Percentiles rank a stretch among this genome's conserved stretches.
Evolutionary conservation across 2,113 vertebrate genomes (phyloP).

Genomic region (Synodontis membranacea): DNA sequence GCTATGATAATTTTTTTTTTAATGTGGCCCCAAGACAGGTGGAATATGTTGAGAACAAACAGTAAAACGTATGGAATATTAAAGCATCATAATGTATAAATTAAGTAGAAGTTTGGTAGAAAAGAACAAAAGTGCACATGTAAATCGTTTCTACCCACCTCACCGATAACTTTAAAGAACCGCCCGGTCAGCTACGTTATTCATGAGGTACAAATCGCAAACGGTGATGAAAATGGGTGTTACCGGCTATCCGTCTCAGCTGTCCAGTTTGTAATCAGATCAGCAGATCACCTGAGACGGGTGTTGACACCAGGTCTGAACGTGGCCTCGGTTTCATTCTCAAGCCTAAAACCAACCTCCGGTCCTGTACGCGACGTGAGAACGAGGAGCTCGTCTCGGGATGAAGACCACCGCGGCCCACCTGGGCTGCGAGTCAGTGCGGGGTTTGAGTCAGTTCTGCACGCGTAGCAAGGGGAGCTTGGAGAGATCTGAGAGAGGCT

Average conservation of each 20-base stretch:
- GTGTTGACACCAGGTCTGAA: background rate
- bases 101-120: background rate
- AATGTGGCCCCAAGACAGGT: background rate
- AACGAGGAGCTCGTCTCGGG: constrained; percentile 45
- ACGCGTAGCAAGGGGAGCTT: background rate
- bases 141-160: background rate
- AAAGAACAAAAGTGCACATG: background rate
- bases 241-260: background rate
- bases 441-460: constrained; percentile 10
- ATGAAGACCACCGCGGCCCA: constrained; percentile 19
- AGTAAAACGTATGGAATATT: background rate
- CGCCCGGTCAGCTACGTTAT: background rate
- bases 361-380: constrained; percentile 57
- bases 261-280: background rate
- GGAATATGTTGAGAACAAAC: background rate
- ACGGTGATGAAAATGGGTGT: background rate
- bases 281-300: background rate
- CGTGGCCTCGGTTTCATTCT: constrained; percentile 10
- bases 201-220: background rate
- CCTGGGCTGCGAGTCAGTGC: background rate
- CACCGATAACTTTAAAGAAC: background rate
- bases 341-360: constrained; percentile 60
- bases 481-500: background rate
- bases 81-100: background rate
- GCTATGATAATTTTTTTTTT: background rate